Percentiles rank a stretch among this genome's conserved stretches.
These are phyloP conservation scores for Achlya flavicornis DNA, from an alignment of 2,888 invertebrate species.

Conservation along the genomic window DNA sequence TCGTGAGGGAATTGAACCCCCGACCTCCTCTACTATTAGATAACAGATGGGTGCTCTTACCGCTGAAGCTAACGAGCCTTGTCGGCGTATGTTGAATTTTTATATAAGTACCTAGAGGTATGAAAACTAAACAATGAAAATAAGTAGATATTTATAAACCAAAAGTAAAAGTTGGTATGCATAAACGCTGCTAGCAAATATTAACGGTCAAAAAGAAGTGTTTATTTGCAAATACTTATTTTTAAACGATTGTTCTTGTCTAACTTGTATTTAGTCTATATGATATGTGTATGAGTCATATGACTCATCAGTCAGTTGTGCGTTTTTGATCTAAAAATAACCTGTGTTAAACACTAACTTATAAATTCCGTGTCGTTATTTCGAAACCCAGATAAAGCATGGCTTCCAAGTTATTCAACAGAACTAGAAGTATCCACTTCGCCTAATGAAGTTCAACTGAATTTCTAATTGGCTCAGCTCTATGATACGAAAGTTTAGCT, in stretches of 20 bases:
- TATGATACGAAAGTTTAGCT: constrained; percentile 53
- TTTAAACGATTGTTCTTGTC: too few relatives aligned
- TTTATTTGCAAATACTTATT: too few relatives aligned
- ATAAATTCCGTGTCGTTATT: not conserved
- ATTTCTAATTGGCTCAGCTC: constrained; percentile 56
- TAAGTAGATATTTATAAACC: too few relatives aligned
- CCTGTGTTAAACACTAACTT: too few relatives aligned
- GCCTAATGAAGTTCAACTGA: constrained; percentile 50
- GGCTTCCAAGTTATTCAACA: not conserved
- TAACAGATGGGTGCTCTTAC: constrained; percentile 45
- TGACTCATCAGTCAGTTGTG: too few relatives aligned
- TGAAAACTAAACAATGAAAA: not conserved
- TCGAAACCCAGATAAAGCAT: too few relatives aligned
- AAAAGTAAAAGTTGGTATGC: not conserved
- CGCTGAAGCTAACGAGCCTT: constrained; percentile 50
- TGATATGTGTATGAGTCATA: too few relatives aligned
- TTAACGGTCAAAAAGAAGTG: too few relatives aligned
- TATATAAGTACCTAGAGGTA: not conserved
- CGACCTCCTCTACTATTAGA: constrained; percentile 43
- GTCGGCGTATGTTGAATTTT: constrained; percentile 11
- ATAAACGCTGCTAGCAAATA: too few relatives aligned
- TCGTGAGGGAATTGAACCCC: constrained; percentile 52
- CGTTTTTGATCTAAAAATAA: too few relatives aligned
- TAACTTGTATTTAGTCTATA: too few relatives aligned
- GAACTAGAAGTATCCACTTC: constrained; percentile 30